These are phyloP conservation scores for Pyrgilauda ruficollis DNA, from an alignment of 2,113 vertebrate genomes.

Conservation along the genomic window DNA sequence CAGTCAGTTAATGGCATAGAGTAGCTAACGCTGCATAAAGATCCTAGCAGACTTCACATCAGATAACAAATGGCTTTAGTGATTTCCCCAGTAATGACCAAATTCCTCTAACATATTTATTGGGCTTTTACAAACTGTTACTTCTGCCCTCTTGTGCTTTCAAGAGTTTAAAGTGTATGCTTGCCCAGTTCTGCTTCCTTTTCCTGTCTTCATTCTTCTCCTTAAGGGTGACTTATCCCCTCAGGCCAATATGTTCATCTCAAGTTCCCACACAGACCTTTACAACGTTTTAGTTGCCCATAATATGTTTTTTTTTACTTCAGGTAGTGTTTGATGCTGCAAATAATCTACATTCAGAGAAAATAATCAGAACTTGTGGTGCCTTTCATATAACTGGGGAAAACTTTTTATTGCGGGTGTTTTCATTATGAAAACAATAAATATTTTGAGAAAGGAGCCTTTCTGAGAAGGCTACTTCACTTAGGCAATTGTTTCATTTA, in stretches of 20 bases:
- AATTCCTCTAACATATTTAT: neutral
- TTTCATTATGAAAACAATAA: neutral
- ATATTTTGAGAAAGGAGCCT: neutral
- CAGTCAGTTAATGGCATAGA: neutral
- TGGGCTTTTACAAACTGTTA: neutral
- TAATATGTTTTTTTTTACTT: neutral
- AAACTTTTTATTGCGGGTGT: fast-evolving
- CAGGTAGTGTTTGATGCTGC: neutral
- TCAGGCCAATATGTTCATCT: neutral
- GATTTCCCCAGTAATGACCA: neutral
- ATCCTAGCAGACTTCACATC: neutral
- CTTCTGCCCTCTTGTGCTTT: neutral
- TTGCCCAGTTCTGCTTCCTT: neutral
- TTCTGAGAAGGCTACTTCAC: neutral
- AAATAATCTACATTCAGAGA: neutral
- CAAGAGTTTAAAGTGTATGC: neutral
- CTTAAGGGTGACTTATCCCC: neutral
- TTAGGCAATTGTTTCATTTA: neutral
- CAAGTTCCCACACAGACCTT: neutral
- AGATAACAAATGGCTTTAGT: neutral
- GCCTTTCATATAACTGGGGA: neutral
- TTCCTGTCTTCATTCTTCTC: neutral
- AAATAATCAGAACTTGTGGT: neutral
- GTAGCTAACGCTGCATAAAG: neutral
- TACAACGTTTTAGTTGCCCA: neutral